Evolutionary conservation across 2,888 invertebrate genomes (phyloP), one percentile per base, ranked within the genome.

Genomic region (Tiliacea citrago): DNA sequence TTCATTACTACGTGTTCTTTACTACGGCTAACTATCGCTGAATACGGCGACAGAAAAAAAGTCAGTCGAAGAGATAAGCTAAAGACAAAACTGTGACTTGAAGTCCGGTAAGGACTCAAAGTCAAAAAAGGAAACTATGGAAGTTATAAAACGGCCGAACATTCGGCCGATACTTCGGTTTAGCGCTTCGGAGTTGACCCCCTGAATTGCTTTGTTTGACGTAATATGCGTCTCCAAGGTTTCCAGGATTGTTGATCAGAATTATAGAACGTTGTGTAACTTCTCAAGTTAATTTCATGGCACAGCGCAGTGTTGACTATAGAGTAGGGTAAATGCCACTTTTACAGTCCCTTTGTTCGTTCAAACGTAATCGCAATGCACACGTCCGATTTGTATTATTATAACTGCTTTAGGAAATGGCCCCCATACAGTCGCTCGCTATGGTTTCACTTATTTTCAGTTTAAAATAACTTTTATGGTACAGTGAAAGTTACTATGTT

Each of bases 351-450:
- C 45, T 70, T 83, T 83, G 81, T 79, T 83, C 63, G 45, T 79
- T 82, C 16, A 63, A 85, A 85, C 84, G 88, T 89, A 90, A 91
- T 90, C 85, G 87, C 83, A 75, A 83, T 84, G 77, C 82, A 87
- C 88, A 85, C 88, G 90, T 92, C 92, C 90, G 89, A 92, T 89
- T 87, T 88, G 86, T 88, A 92, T 92, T 91, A 90, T 86, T 68
- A 65, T 67, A 68, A 76, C 68, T 70, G 86, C 87, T 87, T 91
- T 91, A 92, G 88, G 88, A 85, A 92, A 92, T 92, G 89, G 88
- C 89, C 90, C 89, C 82, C 88, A 90, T 91, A 84, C 85, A 69
- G 72, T 75, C 63, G 42, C 70, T 73, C 63, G 45, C 61, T 42
- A 68, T 61, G 69, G 79, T 86, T 87, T 85, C 83, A 84, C 85